Percentiles rank a stretch among this genome's conserved stretches.
These are phyloP conservation scores for Neopelma chrysocephalum DNA, from an alignment of 2,797 vertebrate genomes.

Conservation along the genomic window DNA sequence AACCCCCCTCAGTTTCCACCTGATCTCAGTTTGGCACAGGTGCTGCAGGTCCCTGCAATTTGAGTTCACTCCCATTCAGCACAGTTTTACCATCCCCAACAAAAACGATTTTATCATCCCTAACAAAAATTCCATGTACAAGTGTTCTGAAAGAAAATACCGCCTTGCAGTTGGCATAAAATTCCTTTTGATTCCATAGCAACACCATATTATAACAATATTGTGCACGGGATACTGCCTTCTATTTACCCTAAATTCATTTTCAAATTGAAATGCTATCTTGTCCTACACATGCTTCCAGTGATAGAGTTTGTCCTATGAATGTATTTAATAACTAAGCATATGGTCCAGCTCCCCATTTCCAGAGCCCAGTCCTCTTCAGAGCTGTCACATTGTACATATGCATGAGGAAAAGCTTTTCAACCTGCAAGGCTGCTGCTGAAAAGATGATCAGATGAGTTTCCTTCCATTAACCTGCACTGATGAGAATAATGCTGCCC, in stretches of 20 bases:
- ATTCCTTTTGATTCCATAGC: slow-evolving; percentile 31
- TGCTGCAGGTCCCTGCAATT: not conserved
- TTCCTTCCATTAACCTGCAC: slow-evolving; percentile 62
- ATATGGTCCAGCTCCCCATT: slow-evolving; percentile 4
- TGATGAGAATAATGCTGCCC: slow-evolving; percentile 36
- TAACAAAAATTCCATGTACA: not conserved
- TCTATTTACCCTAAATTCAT: slow-evolving; percentile 39
- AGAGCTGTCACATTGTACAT: not conserved
- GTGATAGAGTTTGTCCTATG: slow-evolving; percentile 33
- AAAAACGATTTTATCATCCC: not conserved
- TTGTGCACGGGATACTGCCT: not conserved
- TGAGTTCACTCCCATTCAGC: not conserved
- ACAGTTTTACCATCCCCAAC: not conserved
- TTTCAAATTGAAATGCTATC: slow-evolving; percentile 60
- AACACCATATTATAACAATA: not conserved
- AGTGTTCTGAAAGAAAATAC: not conserved
- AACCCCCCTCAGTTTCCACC: not conserved
- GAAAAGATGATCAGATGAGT: slow-evolving; percentile 47
- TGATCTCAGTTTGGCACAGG: not conserved
- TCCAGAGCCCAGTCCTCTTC: not conserved
- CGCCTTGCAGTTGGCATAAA: not conserved
- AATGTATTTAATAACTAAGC: slow-evolving; percentile 64
- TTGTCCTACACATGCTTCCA: slow-evolving; percentile 42
- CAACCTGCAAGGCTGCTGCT: not conserved
- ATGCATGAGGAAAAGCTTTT: slow-evolving; percentile 12